Base-by-base conservation (phyloP, 2,113 vertebrate genomes). In the Pantherophis guttatus region DNA sequence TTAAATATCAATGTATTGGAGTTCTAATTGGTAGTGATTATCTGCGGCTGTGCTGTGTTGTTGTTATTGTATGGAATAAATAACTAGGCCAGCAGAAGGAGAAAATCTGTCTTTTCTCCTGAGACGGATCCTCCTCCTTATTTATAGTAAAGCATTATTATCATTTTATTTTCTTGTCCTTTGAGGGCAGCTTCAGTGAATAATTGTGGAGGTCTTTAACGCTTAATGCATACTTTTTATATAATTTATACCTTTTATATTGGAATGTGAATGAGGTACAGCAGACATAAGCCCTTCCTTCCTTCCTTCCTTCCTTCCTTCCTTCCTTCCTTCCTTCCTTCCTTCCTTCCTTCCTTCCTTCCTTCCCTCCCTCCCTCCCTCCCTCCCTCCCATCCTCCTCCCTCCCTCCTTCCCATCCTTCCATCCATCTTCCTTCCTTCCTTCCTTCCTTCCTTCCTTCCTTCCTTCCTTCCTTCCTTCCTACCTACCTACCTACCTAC, bases 181-280 rank as follows among this genome's bases (percentile, higher is more conserved):
- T 96, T 96, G 96, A 97, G 96, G 96, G 94, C 95, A 96, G 95
- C 93, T 97, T 98, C 92, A 96, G 19, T 94, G 96, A 96, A 93
- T 96, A 97, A 97, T 95, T 95, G 90, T 96, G 93, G 93, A 96
- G 92, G 87, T 92, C 86, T 93, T 97, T 97, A 97, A 93, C 93
- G 95, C 55, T 96, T 96, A 94, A 81, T 44, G 17, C 33, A 44
- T 81, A 81, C 7, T 81, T 75, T 75, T 81, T 1, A 85, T 96
- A 95, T 93, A 97, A 97, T 97, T 96, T 97, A 97, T 97, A 94
- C 96, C 88, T 94, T 95, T 96, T 96, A 96, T 96, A 97, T 95
- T 94, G 90, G 94, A 96, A 95, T 75, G 94, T 93, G 93, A 95
- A 95, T 94, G 87, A 94, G 93, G 93, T 93, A 58, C 0, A 1